A percentile compares a stretch with the other conserved stretches of the same genome.
These are phyloP conservation scores for Uloborus plumipes DNA, from an alignment of 2,888 invertebrate species.

Conservation along the genomic window DNA sequence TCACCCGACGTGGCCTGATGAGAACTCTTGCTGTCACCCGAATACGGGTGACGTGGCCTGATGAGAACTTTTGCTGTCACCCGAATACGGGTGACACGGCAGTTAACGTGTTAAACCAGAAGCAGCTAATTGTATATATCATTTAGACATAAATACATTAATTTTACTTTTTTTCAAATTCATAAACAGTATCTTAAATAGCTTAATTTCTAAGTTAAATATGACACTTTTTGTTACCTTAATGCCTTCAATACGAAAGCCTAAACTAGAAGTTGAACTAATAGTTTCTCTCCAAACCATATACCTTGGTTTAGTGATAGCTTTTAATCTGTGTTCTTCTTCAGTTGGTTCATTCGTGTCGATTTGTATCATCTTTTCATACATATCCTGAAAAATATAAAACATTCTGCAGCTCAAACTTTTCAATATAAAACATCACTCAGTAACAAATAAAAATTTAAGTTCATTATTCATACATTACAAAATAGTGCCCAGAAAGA, in stretches of 20 bases:
- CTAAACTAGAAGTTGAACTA: conserved; percentile 95
- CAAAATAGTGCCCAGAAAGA: too few species aligned
- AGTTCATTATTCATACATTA: too few species aligned
- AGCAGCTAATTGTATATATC: neutral
- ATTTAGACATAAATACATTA: neutral
- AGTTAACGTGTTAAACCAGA: too few species aligned
- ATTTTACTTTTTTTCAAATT: neutral
- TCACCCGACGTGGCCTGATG: too few species aligned
- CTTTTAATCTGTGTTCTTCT: conserved; percentile 90
- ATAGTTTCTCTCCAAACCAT: conserved; percentile 98
- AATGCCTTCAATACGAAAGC: conserved; percentile 95
- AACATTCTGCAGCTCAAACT: neutral
- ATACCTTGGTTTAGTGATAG: conserved; percentile 94
- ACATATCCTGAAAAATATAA: conserved; percentile 84
- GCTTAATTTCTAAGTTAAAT: too few species aligned
- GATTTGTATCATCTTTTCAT: conserved; percentile 96
- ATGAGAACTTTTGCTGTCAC: too few species aligned
- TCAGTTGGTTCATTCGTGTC: conserved; percentile 89
- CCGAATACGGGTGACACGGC: too few species aligned
- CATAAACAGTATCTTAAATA: neutral
- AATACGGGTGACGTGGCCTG: too few species aligned
- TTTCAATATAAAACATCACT: neutral
- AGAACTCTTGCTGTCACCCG: too few species aligned
- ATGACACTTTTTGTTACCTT: conserved; percentile 69
- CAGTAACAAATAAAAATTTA: too few species aligned